A percentile compares a stretch with the other conserved stretches of the same genome.
phyloP scores from a whole-genome alignment of 2,113 vertebrate genomes.

The Oreocharis arfaki region DNA sequence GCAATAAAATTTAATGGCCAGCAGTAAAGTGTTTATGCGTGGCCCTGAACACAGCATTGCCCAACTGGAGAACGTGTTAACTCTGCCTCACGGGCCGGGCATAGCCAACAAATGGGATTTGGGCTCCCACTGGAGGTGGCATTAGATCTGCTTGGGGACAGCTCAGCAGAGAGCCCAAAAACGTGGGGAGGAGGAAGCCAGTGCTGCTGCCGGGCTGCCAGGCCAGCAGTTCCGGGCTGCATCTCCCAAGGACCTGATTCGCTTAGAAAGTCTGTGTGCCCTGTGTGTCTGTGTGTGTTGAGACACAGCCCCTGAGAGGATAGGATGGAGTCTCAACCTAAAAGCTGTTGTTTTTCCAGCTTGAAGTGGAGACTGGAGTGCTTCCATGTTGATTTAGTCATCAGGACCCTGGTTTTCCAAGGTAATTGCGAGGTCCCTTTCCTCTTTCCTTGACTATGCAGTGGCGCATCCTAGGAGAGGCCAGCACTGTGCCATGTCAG shows the following conservation, averaged over 20 bases:
- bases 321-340: accelerated
- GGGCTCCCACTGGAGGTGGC: not conserved
- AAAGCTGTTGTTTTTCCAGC: not conserved
- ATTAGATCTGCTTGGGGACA: not conserved
- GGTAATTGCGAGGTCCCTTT: not conserved
- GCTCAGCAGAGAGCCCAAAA: not conserved
- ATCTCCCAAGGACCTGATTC: not conserved
- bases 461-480: not conserved
- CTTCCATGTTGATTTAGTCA: not conserved
- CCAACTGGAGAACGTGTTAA: not conserved
- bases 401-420: not conserved
- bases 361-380: not conserved
- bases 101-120: not conserved
- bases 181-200: not conserved
- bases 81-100: accelerated
- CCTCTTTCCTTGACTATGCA: not conserved
- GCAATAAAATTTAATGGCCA: constrained; percentile 54
- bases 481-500: not conserved
- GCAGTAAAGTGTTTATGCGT: constrained; percentile 39
- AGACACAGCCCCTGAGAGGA: not conserved
- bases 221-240: not conserved
- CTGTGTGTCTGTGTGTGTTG: accelerated
- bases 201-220: not conserved
- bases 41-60: not conserved
- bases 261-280: accelerated